Percentiles rank a stretch among this genome's conserved stretches.
phyloP scores from a whole-genome alignment of 2,113 vertebrate species.

The Sterna hirundo region DNA sequence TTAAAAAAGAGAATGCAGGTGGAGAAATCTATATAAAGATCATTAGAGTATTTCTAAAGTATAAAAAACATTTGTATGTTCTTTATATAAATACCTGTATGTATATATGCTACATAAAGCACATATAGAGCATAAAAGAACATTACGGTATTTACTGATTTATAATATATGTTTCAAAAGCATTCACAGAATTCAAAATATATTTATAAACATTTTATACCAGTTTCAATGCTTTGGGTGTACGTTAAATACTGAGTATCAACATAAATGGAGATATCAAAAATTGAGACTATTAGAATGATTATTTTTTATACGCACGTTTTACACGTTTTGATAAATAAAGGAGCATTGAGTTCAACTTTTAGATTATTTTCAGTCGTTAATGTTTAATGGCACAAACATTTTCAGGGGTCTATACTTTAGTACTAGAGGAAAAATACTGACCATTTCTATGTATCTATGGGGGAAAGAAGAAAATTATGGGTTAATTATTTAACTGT shows the following conservation, averaged over 20 bases:
- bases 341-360: not conserved
- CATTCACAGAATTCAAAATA: not conserved
- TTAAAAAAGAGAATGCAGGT: not conserved
- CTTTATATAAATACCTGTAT: too few species aligned
- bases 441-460: not conserved
- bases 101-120: not conserved
- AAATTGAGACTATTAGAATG: not conserved
- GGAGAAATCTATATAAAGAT: not conserved
- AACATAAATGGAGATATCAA: not conserved
- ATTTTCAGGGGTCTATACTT: not conserved
- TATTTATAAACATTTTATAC: not conserved
- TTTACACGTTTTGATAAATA: not conserved
- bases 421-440: not conserved
- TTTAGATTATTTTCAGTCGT: not conserved
- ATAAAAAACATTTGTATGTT: not conserved
- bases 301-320: not conserved
- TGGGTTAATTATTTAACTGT: not conserved
- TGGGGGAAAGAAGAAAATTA: not conserved
- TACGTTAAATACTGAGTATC: not conserved
- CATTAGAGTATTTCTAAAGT: not conserved
- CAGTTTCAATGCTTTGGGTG: not conserved
- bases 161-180: not conserved
- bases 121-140: not conserved
- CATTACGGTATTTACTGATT: not conserved
- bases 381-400: not conserved